phyloP scores from a whole-genome alignment of 2,888 invertebrate genomes.

The Drosophila kokeensis region DNA sequence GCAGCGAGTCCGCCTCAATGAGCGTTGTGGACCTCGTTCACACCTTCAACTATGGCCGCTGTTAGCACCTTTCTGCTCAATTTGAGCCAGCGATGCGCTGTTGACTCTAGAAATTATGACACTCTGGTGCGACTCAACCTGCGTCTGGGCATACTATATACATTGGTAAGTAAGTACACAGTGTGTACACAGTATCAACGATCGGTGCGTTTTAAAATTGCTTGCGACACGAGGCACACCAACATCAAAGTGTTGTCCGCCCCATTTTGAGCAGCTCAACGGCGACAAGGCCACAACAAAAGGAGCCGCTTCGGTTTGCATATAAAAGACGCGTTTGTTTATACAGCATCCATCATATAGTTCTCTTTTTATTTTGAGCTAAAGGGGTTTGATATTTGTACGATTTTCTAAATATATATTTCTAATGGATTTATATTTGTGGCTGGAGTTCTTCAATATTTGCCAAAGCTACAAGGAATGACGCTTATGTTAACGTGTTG shows the following conservation, averaged over 20 bases:
- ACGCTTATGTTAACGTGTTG: constrained; percentile 18
- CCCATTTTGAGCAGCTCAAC: constrained; percentile 34
- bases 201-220: constrained; percentile 50
- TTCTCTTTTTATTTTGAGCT: neutral
- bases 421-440: constrained; percentile 67
- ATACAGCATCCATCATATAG: constrained; percentile 73
- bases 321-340: constrained; percentile 73
- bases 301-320: constrained; percentile 71
- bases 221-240: constrained; percentile 47
- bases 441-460: constrained; percentile 61
- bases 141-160: constrained; percentile 3
- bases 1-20: constrained; percentile 12
- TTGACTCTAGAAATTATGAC: constrained; percentile 77
- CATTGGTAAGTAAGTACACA: constrained; percentile 18
- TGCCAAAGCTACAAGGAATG: constrained; percentile 36
- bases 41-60: constrained; percentile 64
- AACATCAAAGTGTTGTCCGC: constrained; percentile 66
- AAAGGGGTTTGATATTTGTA: constrained; percentile 63
- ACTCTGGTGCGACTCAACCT: constrained; percentile 40
- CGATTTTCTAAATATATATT: constrained; percentile 56
- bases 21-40: constrained; percentile 59
- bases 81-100: constrained; percentile 55
- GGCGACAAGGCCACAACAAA: constrained; percentile 74
- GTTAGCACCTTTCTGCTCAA: constrained; percentile 71
- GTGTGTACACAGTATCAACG: constrained; percentile 38